Percentiles rank a stretch among this genome's conserved stretches.
phyloP scores from a whole-genome alignment of 1,140 invertebrate genomes.

The Rhopalosiphum maidis region DNA sequence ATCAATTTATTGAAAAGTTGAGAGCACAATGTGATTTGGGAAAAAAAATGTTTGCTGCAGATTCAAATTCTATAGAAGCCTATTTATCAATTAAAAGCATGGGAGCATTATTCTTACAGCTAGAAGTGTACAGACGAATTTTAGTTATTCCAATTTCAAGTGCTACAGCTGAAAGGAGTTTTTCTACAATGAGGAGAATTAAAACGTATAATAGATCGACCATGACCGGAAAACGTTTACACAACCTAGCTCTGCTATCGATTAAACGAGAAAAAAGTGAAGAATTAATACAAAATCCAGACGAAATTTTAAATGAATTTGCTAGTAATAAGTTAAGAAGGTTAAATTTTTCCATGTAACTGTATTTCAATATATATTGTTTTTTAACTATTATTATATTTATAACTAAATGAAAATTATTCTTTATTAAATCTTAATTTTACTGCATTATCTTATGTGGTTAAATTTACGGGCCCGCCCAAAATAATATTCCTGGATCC shows the following conservation, averaged over 20 bases:
- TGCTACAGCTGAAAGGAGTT: constrained; percentile 61
- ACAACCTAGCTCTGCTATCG: constrained; percentile 17
- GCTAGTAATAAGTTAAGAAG: constrained; percentile 30
- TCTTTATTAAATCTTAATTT: background rate
- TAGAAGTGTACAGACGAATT: constrained; percentile 59
- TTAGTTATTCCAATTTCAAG: constrained; percentile 62
- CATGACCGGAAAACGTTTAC: constrained; percentile 25
- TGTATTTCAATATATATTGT: no score
- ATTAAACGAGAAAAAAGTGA: constrained; percentile 21
- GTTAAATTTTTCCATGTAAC: background rate
- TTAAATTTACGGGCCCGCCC: constrained; percentile 10
- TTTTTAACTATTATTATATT: background rate
- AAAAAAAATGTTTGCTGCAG: constrained; percentile 20
- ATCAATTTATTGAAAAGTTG: constrained; percentile 35
- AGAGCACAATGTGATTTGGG: constrained; percentile 31
- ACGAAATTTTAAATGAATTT: constrained; percentile 49
- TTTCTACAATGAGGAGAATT: constrained; percentile 60
- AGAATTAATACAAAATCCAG: constrained; percentile 20
- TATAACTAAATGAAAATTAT: background rate
- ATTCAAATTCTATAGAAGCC: constrained; percentile 19
- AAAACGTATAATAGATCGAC: constrained; percentile 34
- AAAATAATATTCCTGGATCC: constrained; percentile 15
- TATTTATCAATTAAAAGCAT: constrained; percentile 23
- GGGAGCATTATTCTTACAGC: background rate
- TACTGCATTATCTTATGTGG: background rate